These are phyloP conservation scores for Aythya baeri DNA, from an alignment of 2,113 vertebrate species.

Conservation along the genomic window DNA sequence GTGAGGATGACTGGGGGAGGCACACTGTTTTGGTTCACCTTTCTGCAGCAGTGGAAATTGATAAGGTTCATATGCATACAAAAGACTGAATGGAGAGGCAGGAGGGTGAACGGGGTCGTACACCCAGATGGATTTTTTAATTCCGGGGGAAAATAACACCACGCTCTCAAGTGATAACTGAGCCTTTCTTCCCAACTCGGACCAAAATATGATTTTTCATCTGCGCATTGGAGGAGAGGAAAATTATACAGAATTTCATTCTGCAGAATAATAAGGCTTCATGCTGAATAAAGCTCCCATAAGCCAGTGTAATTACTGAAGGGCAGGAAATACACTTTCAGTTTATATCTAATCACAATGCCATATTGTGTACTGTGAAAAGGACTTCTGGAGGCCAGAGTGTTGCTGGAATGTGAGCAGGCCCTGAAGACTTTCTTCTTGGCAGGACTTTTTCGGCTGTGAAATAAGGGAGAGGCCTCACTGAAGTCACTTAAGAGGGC, in stretches of 20 bases:
- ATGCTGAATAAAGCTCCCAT: slow-evolving; percentile 81
- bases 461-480: neutral
- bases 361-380: slow-evolving; percentile 75
- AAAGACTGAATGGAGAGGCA: slow-evolving; percentile 84
- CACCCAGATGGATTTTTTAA: slow-evolving; percentile 86
- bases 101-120: slow-evolving; percentile 80
- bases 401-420: slow-evolving; percentile 61
- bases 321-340: slow-evolving; percentile 84
- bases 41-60: slow-evolving; percentile 80
- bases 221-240: slow-evolving; percentile 80
- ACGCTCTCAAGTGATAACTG: slow-evolving; percentile 82
- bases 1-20: slow-evolving; percentile 55
- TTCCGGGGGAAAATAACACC: slow-evolving; percentile 84
- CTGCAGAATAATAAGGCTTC: slow-evolving; percentile 82
- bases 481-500: neutral
- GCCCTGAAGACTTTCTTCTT: slow-evolving; percentile 60
- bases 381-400: slow-evolving; percentile 56
- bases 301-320: slow-evolving; percentile 85
- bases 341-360: slow-evolving; percentile 85
- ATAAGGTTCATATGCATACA: slow-evolving; percentile 87
- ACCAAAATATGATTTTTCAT: slow-evolving; percentile 85
- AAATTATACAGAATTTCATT: slow-evolving; percentile 87
- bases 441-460: neutral
- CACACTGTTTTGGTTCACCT: slow-evolving; percentile 72
- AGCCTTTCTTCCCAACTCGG: slow-evolving; percentile 82